phyloP scores from a whole-genome alignment of 2,888 invertebrate species.

The Ochropleura plecta region DNA sequence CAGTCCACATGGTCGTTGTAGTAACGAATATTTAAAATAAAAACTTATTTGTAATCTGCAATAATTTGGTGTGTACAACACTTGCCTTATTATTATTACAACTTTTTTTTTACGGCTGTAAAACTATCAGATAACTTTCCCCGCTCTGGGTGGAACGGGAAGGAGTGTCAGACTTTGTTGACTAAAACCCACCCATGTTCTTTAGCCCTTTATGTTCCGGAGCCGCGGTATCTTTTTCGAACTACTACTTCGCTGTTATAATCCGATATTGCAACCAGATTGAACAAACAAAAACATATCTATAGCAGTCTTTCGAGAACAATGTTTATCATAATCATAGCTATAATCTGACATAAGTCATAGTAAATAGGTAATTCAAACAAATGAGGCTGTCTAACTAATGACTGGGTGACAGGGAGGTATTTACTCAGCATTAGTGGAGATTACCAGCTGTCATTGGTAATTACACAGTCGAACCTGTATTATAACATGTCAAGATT shows the following conservation, averaged over 20 bases:
- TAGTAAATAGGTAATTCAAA: conserved; percentile 57
- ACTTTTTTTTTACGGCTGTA: no score
- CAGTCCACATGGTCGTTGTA: no score
- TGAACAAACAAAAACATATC: background rate
- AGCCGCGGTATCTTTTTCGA: no score
- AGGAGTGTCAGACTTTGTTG: no score
- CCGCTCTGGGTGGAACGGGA: no score
- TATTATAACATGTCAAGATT: conserved; percentile 48
- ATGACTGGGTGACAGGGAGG: conserved; percentile 62
- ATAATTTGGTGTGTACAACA: background rate
- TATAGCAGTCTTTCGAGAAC: background rate
- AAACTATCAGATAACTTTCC: no score
- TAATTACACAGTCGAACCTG: conserved; percentile 63
- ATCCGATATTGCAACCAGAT: background rate
- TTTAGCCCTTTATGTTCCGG: no score
- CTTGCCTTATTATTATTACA: no score
- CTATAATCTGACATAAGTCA: conserved; percentile 32
- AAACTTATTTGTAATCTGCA: background rate
- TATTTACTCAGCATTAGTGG: conserved; percentile 71
- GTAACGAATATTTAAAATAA: no score
- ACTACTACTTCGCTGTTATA: fast-evolving
- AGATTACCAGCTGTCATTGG: conserved; percentile 68
- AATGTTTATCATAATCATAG: background rate
- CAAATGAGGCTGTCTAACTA: conserved; percentile 70
- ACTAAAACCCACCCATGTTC: no score